Conservation (phyloP, 2,797 vertebrate genomes). For the Acridotheres tristis region DNA sequence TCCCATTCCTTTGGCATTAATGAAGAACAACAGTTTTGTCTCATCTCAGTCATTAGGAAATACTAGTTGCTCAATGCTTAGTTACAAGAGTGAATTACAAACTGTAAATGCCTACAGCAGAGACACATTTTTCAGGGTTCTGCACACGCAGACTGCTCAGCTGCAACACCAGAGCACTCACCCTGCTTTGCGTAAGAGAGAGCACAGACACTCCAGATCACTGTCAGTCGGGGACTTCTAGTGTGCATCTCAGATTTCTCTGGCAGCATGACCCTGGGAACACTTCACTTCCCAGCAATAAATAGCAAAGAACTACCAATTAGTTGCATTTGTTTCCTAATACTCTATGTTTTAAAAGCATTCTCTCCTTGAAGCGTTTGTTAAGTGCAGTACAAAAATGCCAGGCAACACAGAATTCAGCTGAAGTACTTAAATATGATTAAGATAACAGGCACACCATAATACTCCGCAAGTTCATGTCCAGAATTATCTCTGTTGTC, state of each 20-base stretch:
- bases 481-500: not conserved
- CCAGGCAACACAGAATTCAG: not conserved
- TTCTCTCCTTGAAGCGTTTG: not conserved
- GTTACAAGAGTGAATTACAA: constrained; percentile 11
- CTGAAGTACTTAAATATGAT: not conserved
- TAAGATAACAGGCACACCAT: not conserved
- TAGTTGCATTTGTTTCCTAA: constrained; percentile 1
- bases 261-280: not conserved
- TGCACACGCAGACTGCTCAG: not conserved
- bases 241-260: not conserved
- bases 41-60: not conserved
- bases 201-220: not conserved
- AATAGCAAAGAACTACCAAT: not conserved
- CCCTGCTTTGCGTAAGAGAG: not conserved
- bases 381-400: not conserved
- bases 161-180: not conserved
- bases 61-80: constrained; percentile 15
- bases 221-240: not conserved
- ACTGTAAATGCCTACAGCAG: not conserved
- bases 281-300: not conserved
- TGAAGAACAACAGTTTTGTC: not conserved
- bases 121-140: constrained; percentile 1
- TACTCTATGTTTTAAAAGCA: not conserved
- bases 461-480: not conserved
- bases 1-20: not conserved